These are phyloP conservation scores for Lycopodina hypogea DNA, from an alignment of 37 sponge, comb jelly and placozoan species.

Conservation along the genomic window DNA sequence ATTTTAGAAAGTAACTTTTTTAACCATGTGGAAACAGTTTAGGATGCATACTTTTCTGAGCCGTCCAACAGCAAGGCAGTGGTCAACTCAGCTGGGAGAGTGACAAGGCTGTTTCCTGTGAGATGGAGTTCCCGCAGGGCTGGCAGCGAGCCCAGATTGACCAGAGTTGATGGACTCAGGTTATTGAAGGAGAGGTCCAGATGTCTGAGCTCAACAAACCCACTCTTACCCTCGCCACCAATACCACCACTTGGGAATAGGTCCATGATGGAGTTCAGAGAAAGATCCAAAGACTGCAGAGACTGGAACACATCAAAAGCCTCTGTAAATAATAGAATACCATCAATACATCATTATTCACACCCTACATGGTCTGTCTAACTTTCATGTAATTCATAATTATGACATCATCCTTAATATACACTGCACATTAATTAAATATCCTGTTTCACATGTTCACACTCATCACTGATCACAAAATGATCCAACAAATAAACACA, in stretches of 20 bases:
- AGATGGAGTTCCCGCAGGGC: constrained; percentile 70
- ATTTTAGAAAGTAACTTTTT: no score
- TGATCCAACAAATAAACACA: no score
- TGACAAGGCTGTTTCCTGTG: constrained; percentile 68
- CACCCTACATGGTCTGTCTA: not conserved
- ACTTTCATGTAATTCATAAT: not conserved
- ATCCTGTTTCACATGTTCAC: no score
- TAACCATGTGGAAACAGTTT: no score
- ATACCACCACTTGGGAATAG: not conserved
- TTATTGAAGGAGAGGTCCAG: constrained; percentile 82
- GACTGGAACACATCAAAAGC: constrained; percentile 49
- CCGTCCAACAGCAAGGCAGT: constrained; percentile 15
- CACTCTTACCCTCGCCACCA: no score
- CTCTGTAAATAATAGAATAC: constrained; percentile 30
- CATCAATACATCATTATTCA: not conserved
- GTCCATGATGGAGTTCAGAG: constrained; percentile 59
- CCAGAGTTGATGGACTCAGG: constrained; percentile 42
- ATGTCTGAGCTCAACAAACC: constrained; percentile 34
- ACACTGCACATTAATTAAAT: not conserved
- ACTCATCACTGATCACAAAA: no score
- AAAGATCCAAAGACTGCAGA: constrained; percentile 59
- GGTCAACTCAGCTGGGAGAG: constrained; percentile 71
- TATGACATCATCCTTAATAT: not conserved
- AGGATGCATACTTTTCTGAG: not conserved
- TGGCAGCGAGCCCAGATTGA: constrained; percentile 63